Evolutionary conservation across 2,888 invertebrate genomes (phyloP).

Genomic region (Bombyx huttoni): DNA sequence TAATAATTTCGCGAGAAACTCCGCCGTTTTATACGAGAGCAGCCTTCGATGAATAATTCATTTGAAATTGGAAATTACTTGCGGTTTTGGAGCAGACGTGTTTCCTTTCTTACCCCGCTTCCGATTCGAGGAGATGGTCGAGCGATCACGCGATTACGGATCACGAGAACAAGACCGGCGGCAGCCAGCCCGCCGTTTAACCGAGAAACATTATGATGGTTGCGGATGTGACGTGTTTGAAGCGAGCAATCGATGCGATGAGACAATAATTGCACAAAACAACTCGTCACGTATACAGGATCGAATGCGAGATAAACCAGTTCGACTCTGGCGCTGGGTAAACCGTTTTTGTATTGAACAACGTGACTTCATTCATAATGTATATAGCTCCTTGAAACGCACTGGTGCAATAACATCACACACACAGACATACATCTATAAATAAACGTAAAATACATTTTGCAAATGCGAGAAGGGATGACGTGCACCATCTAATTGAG

Average conservation of each 20-base stretch:
- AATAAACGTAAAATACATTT: slow-evolving; percentile 28
- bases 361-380: slow-evolving; percentile 68
- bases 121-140: slow-evolving; percentile 40
- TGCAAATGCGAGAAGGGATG: slow-evolving; percentile 5
- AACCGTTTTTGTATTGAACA: slow-evolving; percentile 55
- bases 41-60: slow-evolving; percentile 55
- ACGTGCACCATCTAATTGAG: slow-evolving; percentile 33
- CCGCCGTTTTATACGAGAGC: slow-evolving; percentile 25
- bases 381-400: slow-evolving; percentile 50
- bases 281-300: slow-evolving; percentile 44
- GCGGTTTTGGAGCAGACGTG: slow-evolving; percentile 66
- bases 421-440: slow-evolving; percentile 27
- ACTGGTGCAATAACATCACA: slow-evolving; percentile 23
- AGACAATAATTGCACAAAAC: slow-evolving; percentile 54
- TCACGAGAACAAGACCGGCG: slow-evolving; percentile 14
- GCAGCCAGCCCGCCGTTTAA: not conserved
- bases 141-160: slow-evolving; percentile 53
- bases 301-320: slow-evolving; percentile 49
- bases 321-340: slow-evolving; percentile 35
- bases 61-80: slow-evolving; percentile 66
- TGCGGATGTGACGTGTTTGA: slow-evolving; percentile 35
- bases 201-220: slow-evolving; percentile 17
- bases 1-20: slow-evolving; percentile 35
- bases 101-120: slow-evolving; percentile 63
- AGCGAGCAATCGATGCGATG: slow-evolving; percentile 35